phyloP scores from a whole-genome alignment of 2,113 vertebrate species.

The Dicentrarchus labrax region DNA sequence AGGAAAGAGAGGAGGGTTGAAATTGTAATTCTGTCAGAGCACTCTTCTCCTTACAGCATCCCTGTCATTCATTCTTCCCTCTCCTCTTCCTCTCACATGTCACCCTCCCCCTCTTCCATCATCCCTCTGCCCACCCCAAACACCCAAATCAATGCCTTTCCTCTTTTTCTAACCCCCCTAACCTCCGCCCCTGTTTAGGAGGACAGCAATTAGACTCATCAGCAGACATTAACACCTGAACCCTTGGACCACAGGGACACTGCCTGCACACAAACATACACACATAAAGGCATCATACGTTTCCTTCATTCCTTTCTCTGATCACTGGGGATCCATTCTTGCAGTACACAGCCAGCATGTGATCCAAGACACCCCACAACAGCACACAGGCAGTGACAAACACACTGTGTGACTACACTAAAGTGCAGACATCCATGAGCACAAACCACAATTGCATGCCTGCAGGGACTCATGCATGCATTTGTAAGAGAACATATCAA shows the following conservation, averaged over 20 bases:
- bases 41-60: conserved; percentile 46
- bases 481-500: conserved; percentile 18
- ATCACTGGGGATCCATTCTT: conserved; percentile 23
- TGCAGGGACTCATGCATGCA: background rate
- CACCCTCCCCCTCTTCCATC: conserved; percentile 8
- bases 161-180: background rate
- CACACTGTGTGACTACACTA: background rate
- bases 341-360: conserved; percentile 1
- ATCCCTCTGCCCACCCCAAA: conserved; percentile 28
- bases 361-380: conserved; percentile 2
- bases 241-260: conserved; percentile 55
- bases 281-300: background rate
- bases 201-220: conserved; percentile 73
- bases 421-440: background rate
- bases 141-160: conserved; percentile 55
- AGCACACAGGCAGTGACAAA: background rate
- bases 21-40: conserved; percentile 73
- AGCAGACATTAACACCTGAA: conserved; percentile 79
- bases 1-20: conserved; percentile 3
- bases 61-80: conserved; percentile 35
- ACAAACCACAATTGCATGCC: conserved; percentile 15
- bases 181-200: conserved; percentile 21
- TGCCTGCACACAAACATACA: background rate
- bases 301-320: conserved; percentile 51
- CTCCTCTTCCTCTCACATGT: conserved; percentile 17